Evolutionary conservation across 2,113 vertebrate species (phyloP).

Genomic region (Euleptes europaea): DNA sequence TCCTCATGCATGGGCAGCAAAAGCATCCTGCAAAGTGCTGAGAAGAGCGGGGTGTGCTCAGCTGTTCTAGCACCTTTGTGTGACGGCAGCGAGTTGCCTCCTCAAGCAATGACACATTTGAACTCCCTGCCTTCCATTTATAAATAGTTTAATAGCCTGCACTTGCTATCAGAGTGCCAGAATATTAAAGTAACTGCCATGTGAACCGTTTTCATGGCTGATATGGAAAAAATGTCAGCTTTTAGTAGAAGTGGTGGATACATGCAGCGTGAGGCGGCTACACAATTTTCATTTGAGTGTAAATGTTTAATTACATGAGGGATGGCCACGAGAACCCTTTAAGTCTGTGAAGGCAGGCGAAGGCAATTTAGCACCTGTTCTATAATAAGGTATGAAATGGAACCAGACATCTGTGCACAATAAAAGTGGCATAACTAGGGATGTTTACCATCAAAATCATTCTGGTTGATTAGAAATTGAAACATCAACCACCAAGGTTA

Average conservation of each 20-base stretch:
- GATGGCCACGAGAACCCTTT: conserved; percentile 51
- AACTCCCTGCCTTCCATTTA: background rate
- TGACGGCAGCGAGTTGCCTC: background rate
- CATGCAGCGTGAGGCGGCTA: conserved; percentile 19
- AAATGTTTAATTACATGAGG: conserved; percentile 65
- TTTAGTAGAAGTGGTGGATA: conserved; percentile 19
- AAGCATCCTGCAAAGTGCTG: background rate
- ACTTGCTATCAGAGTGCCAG: background rate
- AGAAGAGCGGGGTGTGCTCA: background rate
- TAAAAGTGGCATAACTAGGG: conserved; percentile 49
- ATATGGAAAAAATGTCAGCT: background rate
- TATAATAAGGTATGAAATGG: conserved; percentile 45
- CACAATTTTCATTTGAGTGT: conserved; percentile 52
- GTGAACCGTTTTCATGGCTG: background rate
- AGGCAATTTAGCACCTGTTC: conserved; percentile 64
- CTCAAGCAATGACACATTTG: background rate
- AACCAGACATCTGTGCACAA: conserved; percentile 64
- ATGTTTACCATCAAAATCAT: conserved; percentile 18
- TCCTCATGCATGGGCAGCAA: background rate
- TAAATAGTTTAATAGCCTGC: conserved; percentile 26
- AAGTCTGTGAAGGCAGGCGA: conserved; percentile 50
- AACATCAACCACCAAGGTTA: background rate
- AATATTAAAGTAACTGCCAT: background rate
- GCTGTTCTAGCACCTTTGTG: background rate
- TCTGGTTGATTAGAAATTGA: conserved; percentile 30